A percentile compares a stretch with the other conserved stretches of the same genome.
Evolutionary conservation across 2,797 vertebrate genomes (phyloP).

Genomic region (Dendrocincla tyrannina): DNA sequence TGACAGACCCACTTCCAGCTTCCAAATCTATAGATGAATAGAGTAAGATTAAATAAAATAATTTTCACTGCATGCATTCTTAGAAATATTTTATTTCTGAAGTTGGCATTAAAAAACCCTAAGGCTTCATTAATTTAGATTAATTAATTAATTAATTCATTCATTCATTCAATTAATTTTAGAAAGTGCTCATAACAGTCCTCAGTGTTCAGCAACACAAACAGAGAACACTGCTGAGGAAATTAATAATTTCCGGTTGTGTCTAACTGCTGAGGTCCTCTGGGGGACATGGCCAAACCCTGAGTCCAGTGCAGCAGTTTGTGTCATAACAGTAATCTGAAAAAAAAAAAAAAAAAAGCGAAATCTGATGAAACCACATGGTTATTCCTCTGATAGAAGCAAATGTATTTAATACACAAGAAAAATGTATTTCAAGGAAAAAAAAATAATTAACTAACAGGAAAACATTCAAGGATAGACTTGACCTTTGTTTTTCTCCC

Average conservation of each 20-base stretch:
- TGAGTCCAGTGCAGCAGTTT: not conserved
- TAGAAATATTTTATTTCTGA: not conserved
- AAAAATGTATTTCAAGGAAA: not conserved
- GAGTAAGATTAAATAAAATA: not conserved
- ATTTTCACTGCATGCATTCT: not conserved
- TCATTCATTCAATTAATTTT: too few species aligned
- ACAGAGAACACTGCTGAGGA: not conserved
- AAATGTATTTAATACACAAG: not conserved
- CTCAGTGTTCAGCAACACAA: not conserved
- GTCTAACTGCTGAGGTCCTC: not conserved
- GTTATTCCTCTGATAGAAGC: not conserved
- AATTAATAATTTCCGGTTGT: not conserved
- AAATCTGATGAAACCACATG: not conserved
- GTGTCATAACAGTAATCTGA: not conserved
- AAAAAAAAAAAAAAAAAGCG: not conserved
- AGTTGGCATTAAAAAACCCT: fast-evolving
- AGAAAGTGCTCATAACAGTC: not conserved
- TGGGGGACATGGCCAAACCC: not conserved
- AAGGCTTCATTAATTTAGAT: not conserved
- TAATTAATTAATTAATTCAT: too few species aligned
- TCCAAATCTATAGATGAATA: not conserved
- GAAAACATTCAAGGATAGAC: not conserved
- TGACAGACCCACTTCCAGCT: not conserved
- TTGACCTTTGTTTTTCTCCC: not conserved
- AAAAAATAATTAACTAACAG: not conserved